Conservation (phyloP, 2,888 invertebrate genomes). For the Chrysodeixis includens region DNA sequence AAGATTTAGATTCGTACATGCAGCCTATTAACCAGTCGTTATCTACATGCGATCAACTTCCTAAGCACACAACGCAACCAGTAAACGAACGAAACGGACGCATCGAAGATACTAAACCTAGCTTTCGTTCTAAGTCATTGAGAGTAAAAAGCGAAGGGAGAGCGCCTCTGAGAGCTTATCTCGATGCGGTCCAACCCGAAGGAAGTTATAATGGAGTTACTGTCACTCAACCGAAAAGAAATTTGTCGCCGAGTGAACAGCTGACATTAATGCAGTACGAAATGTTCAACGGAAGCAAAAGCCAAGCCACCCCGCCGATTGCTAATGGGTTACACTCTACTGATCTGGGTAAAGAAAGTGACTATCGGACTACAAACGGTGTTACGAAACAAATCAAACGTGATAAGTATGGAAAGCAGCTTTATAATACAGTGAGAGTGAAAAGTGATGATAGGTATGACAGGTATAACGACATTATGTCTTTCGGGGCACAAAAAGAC, state of each 20-base stretch:
- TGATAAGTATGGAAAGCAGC: conserved; percentile 84
- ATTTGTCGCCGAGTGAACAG: conserved; percentile 87
- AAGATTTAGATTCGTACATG: conserved; percentile 86
- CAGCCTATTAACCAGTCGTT: conserved; percentile 82
- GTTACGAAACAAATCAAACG: conserved; percentile 82
- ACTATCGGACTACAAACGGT: conserved; percentile 84
- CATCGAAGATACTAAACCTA: conserved; percentile 81
- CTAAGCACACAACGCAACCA: conserved; percentile 80
- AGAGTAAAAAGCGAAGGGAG: conserved; percentile 87
- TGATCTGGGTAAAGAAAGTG: conserved; percentile 83
- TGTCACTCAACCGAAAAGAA: conserved; percentile 87
- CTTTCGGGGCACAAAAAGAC: conserved; percentile 74
- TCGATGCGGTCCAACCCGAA: conserved; percentile 75
- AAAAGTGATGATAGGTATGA: conserved; percentile 87
- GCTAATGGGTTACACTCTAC: conserved; percentile 77
- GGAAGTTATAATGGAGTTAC: conserved; percentile 81
- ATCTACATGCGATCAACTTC: conserved; percentile 85
- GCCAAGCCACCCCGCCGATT: conserved; percentile 67
- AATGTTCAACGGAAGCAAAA: conserved; percentile 80
- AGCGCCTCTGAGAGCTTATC: conserved; percentile 81
- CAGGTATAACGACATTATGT: conserved; percentile 83
- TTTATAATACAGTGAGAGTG: conserved; percentile 87
- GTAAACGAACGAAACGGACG: conserved; percentile 81
- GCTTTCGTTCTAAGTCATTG: conserved; percentile 87
- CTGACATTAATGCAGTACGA: conserved; percentile 86